Evolutionary conservation across 2,888 invertebrate genomes (phyloP).

Genomic region (Mimachlamys varia): DNA sequence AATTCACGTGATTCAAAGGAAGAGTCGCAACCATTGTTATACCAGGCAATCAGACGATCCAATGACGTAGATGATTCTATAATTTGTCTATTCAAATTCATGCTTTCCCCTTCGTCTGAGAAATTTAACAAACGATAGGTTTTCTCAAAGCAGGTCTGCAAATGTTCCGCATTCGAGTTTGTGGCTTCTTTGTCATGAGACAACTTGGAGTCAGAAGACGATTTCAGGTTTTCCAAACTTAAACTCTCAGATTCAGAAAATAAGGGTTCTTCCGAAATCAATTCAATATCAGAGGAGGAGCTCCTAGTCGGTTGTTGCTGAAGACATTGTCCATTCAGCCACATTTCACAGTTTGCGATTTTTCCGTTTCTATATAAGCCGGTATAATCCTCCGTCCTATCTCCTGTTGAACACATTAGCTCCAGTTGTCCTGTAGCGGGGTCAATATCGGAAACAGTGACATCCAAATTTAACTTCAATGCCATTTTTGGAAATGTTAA

Average conservation of each 20-base stretch:
- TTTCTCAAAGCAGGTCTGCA: background rate
- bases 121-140: background rate
- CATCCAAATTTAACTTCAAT: background rate
- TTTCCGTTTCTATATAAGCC: background rate
- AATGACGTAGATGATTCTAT: background rate
- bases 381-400: background rate
- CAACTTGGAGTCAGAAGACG: background rate
- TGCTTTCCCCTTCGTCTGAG: background rate
- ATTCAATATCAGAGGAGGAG: background rate
- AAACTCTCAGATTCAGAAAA: background rate
- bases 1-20: background rate
- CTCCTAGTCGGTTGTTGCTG: background rate
- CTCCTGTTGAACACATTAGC: background rate
- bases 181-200: background rate
- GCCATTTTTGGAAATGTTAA: background rate
- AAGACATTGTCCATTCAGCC: slow-evolving; percentile 5
- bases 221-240: background rate
- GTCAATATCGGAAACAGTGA: background rate
- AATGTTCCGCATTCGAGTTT: background rate
- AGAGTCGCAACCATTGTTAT: background rate
- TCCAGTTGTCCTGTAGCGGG: background rate
- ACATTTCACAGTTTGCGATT: background rate
- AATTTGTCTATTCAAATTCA: background rate
- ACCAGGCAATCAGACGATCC: background rate
- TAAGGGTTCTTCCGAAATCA: background rate